These are phyloP conservation scores for Tetragonula carbonaria DNA, from an alignment of 2,888 invertebrate species.

Conservation along the genomic window DNA sequence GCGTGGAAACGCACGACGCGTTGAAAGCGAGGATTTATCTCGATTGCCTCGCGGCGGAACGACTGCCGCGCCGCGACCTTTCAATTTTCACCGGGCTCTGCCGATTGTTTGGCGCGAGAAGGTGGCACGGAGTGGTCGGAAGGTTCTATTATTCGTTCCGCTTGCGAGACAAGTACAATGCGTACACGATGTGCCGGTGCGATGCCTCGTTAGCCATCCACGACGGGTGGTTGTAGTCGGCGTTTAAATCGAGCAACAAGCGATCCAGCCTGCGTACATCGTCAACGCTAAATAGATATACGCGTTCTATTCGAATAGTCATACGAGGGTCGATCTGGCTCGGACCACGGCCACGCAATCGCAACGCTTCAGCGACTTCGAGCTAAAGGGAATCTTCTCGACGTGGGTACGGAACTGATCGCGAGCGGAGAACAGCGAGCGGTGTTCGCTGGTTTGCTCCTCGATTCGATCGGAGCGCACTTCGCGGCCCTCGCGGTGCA, in stretches of 20 bases:
- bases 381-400: conserved; percentile 42
- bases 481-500: background rate
- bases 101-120: conserved; percentile 25
- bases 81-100: conserved; percentile 27
- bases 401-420: conserved; percentile 54
- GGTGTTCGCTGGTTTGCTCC: background rate
- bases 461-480: background rate
- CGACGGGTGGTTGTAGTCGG: conserved; percentile 59
- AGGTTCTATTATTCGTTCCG: conserved; percentile 54
- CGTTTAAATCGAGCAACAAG: conserved; percentile 61
- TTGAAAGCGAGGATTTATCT: background rate
- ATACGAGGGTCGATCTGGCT: conserved; percentile 25
- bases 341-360: conserved; percentile 17
- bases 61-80: conserved; percentile 9
- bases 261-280: conserved; percentile 58
- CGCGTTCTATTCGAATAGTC: conserved; percentile 55
- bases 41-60: background rate
- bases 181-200: conserved; percentile 54
- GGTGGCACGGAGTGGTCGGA: conserved; percentile 21
- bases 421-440: background rate
- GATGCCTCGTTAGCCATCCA: conserved; percentile 59
- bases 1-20: too few relatives aligned
- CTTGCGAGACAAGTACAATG: conserved; percentile 56
- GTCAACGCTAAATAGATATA: conserved; percentile 64
- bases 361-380: conserved; percentile 55